phyloP scores from a whole-genome alignment of 2,888 invertebrate genomes.

The Nephrotoma guestfalica region DNA sequence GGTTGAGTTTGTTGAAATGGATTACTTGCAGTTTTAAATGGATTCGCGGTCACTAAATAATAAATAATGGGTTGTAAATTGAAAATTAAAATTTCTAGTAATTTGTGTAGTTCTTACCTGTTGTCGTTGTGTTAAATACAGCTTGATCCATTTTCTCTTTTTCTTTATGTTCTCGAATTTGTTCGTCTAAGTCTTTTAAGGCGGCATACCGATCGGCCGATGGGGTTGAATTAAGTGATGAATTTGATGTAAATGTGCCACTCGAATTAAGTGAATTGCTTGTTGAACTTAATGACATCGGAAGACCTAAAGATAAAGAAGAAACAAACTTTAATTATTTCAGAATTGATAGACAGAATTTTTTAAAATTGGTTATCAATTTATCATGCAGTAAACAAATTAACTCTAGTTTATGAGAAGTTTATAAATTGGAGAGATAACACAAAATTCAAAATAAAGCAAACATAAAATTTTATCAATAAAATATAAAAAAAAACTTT shows the following conservation, averaged over 20 bases:
- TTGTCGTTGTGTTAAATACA: not conserved
- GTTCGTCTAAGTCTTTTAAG: slow-evolving; percentile 79
- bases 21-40: slow-evolving; percentile 21
- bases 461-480: not conserved
- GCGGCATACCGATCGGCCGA: slow-evolving; percentile 89
- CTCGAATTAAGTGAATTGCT: slow-evolving; percentile 17
- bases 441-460: not conserved
- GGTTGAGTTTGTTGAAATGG: slow-evolving; percentile 13
- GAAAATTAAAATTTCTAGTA: not conserved
- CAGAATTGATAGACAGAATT: not conserved
- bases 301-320: slow-evolving; percentile 20
- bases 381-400: not conserved
- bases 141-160: not conserved
- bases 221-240: slow-evolving; percentile 20
- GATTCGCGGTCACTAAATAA: slow-evolving; percentile 20
- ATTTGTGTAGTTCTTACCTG: not conserved
- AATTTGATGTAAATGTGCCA: slow-evolving; percentile 18
- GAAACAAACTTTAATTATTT: not conserved
- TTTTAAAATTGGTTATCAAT: not conserved
- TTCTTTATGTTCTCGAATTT: slow-evolving; percentile 38
- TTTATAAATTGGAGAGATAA: not conserved
- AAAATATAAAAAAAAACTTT: not conserved
- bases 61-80: not conserved
- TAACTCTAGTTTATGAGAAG: not conserved
- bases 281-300: slow-evolving; percentile 20